Evolutionary conservation across 1,140 invertebrate genomes (phyloP).

Genomic region (Ceratina calcarata): DNA sequence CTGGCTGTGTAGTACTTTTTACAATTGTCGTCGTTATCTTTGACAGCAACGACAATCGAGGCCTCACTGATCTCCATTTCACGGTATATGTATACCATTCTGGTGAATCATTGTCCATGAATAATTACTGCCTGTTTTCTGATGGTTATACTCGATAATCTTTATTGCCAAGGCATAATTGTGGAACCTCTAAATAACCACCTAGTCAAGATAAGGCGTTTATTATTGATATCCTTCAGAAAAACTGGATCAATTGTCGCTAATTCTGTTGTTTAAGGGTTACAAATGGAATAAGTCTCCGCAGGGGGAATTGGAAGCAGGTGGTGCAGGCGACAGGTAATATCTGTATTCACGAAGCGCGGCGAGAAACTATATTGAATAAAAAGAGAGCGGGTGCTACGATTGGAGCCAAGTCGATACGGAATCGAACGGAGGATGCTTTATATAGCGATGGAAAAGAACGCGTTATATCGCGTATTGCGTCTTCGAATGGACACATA

Average conservation of each 20-base stretch:
- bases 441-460: conserved; percentile 43
- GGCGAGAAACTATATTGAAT: conserved; percentile 12
- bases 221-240: not conserved
- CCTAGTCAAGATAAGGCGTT: conserved; percentile 8
- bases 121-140: conserved; percentile 43
- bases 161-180: conserved; percentile 25
- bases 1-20: not conserved
- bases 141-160: conserved; percentile 47
- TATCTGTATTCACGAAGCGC: conserved; percentile 38
- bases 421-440: conserved; percentile 29
- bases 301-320: not conserved
- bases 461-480: conserved; percentile 29
- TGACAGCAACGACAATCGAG: conserved; percentile 1
- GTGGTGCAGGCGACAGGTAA: conserved; percentile 4
- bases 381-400: not conserved
- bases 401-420: not conserved
- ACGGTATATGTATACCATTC: conserved; percentile 53
- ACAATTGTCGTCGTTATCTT: not conserved
- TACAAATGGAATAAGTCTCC: not conserved
- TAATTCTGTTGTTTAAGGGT: not conserved
- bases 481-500: conserved; percentile 39
- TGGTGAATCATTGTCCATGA: conserved; percentile 55
- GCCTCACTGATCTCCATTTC: conserved; percentile 35
- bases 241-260: too few species aligned
- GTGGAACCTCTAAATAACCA: conserved; percentile 25